Evolutionary conservation across 1,140 invertebrate species (phyloP).

Genomic region (Gonatopus flavifemur): DNA sequence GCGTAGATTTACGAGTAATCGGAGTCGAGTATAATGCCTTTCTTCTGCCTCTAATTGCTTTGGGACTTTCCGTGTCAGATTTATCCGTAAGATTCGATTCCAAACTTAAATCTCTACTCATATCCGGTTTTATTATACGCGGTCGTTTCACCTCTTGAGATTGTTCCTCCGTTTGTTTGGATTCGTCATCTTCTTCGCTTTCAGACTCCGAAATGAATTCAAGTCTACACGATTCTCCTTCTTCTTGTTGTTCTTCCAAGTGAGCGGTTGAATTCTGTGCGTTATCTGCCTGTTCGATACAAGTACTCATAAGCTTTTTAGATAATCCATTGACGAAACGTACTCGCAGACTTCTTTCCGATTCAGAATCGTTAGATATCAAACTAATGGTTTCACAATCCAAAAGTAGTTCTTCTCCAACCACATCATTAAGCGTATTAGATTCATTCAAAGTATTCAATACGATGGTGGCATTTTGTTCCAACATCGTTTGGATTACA

Average conservation of each 20-base stretch:
- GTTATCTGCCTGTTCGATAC: slow-evolving; percentile 2
- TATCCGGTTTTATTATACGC: slow-evolving; percentile 47
- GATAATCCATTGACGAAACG: slow-evolving; percentile 46
- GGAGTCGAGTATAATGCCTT: slow-evolving; percentile 67
- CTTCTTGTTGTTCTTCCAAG: not conserved
- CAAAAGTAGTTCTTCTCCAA: slow-evolving; percentile 59
- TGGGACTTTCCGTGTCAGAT: slow-evolving; percentile 55
- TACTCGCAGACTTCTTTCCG: slow-evolving; percentile 51
- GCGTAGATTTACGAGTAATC: slow-evolving; percentile 41
- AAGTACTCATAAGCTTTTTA: slow-evolving; percentile 24
- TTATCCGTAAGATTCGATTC: slow-evolving; percentile 44
- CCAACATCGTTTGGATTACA: slow-evolving; percentile 55
- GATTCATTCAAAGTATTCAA: slow-evolving; percentile 58
- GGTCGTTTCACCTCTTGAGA: slow-evolving; percentile 63
- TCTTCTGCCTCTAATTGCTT: slow-evolving; percentile 74
- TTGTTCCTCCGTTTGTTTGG: slow-evolving; percentile 44
- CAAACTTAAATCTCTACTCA: slow-evolving; percentile 39
- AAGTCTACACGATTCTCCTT: slow-evolving; percentile 4
- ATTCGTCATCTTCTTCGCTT: slow-evolving; percentile 36
- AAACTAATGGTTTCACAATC: slow-evolving; percentile 70
- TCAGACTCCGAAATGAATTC: slow-evolving; percentile 29
- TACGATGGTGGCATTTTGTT: slow-evolving; percentile 62
- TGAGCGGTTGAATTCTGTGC: not conserved
- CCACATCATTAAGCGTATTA: slow-evolving; percentile 28
- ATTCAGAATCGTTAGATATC: slow-evolving; percentile 69